phyloP scores from a whole-genome alignment of 2,797 vertebrate genomes.

The Urocyon cinereoargenteus region DNA sequence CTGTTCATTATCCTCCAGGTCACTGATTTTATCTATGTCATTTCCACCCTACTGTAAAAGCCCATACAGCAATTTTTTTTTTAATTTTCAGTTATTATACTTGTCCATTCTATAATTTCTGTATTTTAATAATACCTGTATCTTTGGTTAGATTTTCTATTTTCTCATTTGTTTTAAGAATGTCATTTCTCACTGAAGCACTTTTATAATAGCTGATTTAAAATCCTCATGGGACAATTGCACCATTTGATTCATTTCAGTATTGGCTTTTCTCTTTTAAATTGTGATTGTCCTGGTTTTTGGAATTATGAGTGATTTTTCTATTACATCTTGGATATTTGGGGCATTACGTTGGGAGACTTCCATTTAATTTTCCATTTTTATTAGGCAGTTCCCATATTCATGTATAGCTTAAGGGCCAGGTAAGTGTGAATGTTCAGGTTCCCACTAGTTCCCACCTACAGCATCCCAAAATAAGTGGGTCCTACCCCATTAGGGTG shows the following conservation, averaged over 20 bases:
- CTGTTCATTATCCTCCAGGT: not conserved
- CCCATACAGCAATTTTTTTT: not conserved
- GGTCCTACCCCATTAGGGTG: not conserved
- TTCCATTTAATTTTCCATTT: not conserved
- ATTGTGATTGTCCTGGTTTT: not conserved
- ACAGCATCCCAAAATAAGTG: not conserved
- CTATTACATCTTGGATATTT: not conserved
- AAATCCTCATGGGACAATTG: not conserved
- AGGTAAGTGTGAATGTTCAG: not conserved
- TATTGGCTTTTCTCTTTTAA: not conserved
- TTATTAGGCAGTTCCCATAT: not conserved
- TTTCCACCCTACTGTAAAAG: not conserved
- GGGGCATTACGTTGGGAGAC: not conserved
- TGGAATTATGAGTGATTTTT: not conserved
- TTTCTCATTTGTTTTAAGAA: conserved; percentile 3
- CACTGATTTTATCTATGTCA: not conserved
- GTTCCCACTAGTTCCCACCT: not conserved
- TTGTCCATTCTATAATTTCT: not conserved
- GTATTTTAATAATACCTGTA: not conserved
- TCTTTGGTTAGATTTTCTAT: conserved; percentile 19
- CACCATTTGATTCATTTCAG: not conserved
- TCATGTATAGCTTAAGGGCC: not conserved
- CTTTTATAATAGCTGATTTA: not conserved
- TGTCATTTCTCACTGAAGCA: not conserved
- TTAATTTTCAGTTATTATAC: not conserved